Conservation (phyloP, 1,140 invertebrate species). For the Philopotamus ludificatus region DNA sequence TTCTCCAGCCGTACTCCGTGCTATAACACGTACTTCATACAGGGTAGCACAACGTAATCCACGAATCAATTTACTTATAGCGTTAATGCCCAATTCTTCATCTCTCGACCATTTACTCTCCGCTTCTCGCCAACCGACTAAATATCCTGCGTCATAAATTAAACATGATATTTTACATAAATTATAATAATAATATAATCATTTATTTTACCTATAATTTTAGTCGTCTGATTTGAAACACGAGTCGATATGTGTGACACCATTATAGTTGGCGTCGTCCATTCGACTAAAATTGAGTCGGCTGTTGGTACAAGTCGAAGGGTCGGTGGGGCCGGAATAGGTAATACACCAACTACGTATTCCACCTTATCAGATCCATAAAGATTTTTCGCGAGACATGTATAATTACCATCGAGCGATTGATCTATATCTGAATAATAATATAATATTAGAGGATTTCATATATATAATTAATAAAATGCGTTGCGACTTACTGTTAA, state of each 20-base stretch:
- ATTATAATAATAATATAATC: not conserved
- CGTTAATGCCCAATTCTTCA: conserved; percentile 16
- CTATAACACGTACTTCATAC: conserved; percentile 30
- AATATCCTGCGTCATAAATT: conserved; percentile 37
- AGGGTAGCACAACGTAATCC: conserved; percentile 30
- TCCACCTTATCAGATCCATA: conserved; percentile 80
- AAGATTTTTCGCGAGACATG: conserved; percentile 79
- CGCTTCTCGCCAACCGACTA: conserved; percentile 29
- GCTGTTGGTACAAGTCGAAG: conserved; percentile 65
- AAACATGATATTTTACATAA: not conserved
- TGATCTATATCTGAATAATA: conserved; percentile 55
- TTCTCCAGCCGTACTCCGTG: conserved; percentile 26
- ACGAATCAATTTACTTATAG: conserved; percentile 19
- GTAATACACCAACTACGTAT: conserved; percentile 74
- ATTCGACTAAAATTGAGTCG: conserved; percentile 64
- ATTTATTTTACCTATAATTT: conserved; percentile 14
- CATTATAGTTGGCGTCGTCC: conserved; percentile 58
- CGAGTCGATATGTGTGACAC: conserved; percentile 9
- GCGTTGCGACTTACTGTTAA: conserved; percentile 62
- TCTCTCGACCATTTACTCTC: conserved; percentile 32
- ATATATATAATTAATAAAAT: not conserved
- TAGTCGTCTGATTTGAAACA: conserved; percentile 18
- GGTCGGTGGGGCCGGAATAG: conserved; percentile 66
- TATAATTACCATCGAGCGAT: conserved; percentile 79
- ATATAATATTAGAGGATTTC: not conserved